phyloP scores from a whole-genome alignment of 2,888 invertebrate species.

The Beris chalybata region DNA sequence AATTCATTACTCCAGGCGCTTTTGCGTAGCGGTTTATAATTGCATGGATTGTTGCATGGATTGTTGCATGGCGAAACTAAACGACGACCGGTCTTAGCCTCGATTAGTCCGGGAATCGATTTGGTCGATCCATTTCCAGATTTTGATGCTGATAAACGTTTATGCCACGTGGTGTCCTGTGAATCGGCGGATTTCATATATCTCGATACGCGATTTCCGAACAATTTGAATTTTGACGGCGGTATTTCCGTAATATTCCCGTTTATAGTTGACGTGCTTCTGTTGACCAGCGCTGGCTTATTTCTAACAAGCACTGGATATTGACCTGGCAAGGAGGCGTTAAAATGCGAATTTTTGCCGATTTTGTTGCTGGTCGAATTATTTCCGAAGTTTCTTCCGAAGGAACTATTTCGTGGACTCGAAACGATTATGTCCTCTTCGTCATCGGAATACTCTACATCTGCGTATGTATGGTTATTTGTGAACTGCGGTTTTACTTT shows the following conservation, averaged over 20 bases:
- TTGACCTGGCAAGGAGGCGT: conserved; percentile 1
- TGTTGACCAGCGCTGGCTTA: background rate
- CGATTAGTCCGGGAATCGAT: conserved; percentile 43
- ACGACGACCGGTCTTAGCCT: conserved; percentile 41
- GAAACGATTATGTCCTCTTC: conserved; percentile 45
- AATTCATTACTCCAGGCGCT: background rate
- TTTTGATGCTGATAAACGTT: background rate
- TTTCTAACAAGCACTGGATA: conserved; percentile 15
- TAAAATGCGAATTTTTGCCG: background rate
- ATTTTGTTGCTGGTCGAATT: background rate
- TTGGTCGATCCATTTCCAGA: background rate
- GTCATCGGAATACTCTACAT: conserved; percentile 51
- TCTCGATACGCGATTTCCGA: background rate
- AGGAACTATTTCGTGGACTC: conserved; percentile 8
- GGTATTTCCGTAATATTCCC: conserved; percentile 14
- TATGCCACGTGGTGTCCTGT: conserved; percentile 14
- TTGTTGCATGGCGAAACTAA: conserved; percentile 34
- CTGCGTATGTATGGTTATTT: conserved; percentile 30
- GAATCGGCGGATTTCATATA: background rate
- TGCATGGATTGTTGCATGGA: background rate
- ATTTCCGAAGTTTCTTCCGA: conserved; percentile 20
- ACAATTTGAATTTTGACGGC: background rate
- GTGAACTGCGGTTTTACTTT: no score
- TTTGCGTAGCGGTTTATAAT: background rate
- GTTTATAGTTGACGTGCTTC: conserved; percentile 4